Conservation (phyloP, 2,797 vertebrate species). For the Tragopan temminckii region DNA sequence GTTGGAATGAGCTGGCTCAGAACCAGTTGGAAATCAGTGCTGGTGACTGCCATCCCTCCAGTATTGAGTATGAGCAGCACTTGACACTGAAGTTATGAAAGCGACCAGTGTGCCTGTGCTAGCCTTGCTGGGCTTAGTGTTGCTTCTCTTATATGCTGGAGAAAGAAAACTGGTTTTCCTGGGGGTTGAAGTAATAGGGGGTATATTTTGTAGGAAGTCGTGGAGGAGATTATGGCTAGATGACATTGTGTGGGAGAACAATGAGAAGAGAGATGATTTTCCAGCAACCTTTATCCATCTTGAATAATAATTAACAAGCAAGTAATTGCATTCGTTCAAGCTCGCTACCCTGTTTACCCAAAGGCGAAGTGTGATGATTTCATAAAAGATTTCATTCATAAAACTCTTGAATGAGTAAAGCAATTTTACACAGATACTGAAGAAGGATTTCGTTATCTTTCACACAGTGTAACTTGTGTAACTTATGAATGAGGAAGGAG, state of each 20-base stretch:
- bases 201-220: background rate
- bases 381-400: slow-evolving; percentile 39
- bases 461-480: background rate
- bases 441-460: background rate
- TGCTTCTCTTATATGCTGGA: background rate
- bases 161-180: background rate
- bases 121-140: background rate
- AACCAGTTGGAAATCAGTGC: accelerated
- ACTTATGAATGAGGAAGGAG: background rate
- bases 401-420: background rate
- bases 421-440: background rate
- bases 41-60: background rate
- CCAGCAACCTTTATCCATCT: slow-evolving; percentile 20
- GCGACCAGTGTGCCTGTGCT: too few relatives aligned
- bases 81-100: background rate
- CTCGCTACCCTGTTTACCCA: slow-evolving; percentile 32
- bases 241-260: background rate
- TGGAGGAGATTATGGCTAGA: background rate
- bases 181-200: background rate
- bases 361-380: slow-evolving; percentile 27
- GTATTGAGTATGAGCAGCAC: accelerated
- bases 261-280: background rate
- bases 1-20: background rate
- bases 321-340: slow-evolving; percentile 25
- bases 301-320: slow-evolving; percentile 33